Conservation (phyloP, 2,888 invertebrate species). For the Cybosia mesomella region DNA sequence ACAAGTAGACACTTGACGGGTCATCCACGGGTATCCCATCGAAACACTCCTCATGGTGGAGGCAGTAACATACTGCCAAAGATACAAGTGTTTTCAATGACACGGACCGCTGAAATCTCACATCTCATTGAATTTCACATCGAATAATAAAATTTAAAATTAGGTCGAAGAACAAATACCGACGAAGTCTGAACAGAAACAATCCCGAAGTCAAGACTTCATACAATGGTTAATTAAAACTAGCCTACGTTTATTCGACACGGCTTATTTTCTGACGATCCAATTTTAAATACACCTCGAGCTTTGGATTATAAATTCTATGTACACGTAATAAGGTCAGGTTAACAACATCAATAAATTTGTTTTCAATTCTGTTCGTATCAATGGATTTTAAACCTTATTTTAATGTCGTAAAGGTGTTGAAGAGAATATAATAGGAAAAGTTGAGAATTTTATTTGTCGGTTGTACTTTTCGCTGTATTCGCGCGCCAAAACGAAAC, state of each 20-base stretch:
- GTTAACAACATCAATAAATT: conserved; percentile 33
- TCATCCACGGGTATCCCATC: too few species aligned
- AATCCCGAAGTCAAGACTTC: conserved; percentile 25
- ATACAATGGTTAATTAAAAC: conserved; percentile 50
- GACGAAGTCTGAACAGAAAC: conserved; percentile 29
- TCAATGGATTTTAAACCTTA: conserved; percentile 41
- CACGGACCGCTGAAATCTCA: neutral
- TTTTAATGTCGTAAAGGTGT: conserved; percentile 24
- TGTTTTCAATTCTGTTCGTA: conserved; percentile 25
- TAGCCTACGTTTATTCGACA: conserved; percentile 24
- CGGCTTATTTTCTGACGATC: conserved; percentile 22
- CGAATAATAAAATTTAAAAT: conserved; percentile 9
- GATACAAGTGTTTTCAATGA: neutral
- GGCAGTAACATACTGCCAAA: neutral
- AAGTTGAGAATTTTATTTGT: conserved; percentile 37
- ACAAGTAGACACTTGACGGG: too few species aligned
- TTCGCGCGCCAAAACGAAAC: conserved; percentile 38
- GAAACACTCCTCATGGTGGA: too few species aligned
- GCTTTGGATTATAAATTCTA: conserved; percentile 35
- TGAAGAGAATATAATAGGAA: conserved; percentile 9
- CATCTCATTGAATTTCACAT: neutral
- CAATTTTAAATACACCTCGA: conserved; percentile 7
- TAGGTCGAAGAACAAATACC: conserved; percentile 13
- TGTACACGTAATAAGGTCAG: conserved; percentile 26
- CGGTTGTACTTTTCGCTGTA: conserved; percentile 45